These are phyloP conservation scores for Calyptommatus sinebrachiatus DNA, from an alignment of 2,113 vertebrate species.

Conservation along the genomic window DNA sequence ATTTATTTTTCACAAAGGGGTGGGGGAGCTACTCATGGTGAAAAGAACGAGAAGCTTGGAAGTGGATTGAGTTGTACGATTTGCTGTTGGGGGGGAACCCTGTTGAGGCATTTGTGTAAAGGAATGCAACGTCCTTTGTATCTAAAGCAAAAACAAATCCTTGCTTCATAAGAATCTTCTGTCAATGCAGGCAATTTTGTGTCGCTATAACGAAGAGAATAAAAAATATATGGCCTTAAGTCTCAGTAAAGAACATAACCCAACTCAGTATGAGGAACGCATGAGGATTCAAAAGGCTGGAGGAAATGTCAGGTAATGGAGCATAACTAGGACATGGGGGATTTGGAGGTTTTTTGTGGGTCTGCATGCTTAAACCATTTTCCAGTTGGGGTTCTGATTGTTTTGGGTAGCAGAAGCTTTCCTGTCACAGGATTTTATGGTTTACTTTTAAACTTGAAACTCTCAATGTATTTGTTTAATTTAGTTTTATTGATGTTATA, in stretches of 20 bases:
- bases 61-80: no score
- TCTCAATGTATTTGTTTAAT: no score
- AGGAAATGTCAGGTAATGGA: slow-evolving; percentile 87
- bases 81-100: background rate
- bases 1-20: no score
- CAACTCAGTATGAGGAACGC: slow-evolving; percentile 92
- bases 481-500: no score
- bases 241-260: slow-evolving; percentile 94
- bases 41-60: no score
- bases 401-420: no score
- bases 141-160: background rate
- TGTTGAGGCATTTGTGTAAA: background rate
- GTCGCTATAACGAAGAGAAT: slow-evolving; percentile 79
- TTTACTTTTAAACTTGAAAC: no score
- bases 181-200: slow-evolving; percentile 85
- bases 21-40: background rate
- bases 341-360: no score
- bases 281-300: slow-evolving; percentile 97
- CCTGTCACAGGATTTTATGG: no score
- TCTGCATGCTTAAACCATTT: no score
- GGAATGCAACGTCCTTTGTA: background rate
- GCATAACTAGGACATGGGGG: no score
- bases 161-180: slow-evolving; percentile 16
- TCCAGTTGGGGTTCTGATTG: no score
- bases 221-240: slow-evolving; percentile 78